Evolutionary conservation across 1,140 invertebrate genomes (phyloP).

Genomic region (Drosophila virilis): DNA sequence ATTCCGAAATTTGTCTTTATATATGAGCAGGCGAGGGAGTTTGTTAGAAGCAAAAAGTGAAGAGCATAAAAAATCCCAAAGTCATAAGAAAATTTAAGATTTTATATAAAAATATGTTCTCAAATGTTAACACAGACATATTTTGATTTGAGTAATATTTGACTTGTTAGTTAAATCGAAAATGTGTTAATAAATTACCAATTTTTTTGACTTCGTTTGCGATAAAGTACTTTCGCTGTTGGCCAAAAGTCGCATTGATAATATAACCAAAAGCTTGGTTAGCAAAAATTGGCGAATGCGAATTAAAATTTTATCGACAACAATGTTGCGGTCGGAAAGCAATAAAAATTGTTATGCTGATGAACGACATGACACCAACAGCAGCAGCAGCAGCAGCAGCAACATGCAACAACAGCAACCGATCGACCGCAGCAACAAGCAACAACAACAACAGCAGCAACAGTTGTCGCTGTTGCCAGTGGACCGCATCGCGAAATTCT

Average conservation of each 20-base stretch:
- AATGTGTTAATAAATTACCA: not conserved
- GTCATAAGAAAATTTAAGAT: too few relatives aligned
- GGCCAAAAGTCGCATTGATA: constrained; percentile 34
- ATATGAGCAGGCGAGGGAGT: too few relatives aligned
- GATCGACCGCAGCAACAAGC: constrained; percentile 67
- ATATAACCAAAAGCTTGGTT: constrained; percentile 19
- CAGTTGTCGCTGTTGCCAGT: constrained; percentile 40
- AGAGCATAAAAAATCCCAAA: too few relatives aligned
- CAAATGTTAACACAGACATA: not conserved
- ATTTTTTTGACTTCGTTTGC: not conserved
- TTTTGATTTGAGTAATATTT: not conserved
- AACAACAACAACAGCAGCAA: not conserved
- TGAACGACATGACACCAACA: constrained; percentile 64
- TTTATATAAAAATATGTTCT: not conserved
- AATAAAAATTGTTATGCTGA: constrained; percentile 73
- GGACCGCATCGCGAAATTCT: constrained; percentile 64
- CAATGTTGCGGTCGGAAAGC: constrained; percentile 68
- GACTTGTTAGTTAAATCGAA: not conserved
- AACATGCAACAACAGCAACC: constrained; percentile 37
- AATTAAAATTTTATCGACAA: constrained; percentile 82
- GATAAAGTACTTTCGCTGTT: not conserved
- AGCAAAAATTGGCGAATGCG: constrained; percentile 56
- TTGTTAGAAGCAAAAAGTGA: not conserved
- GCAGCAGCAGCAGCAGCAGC: constrained; percentile 43
- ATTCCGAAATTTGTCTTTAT: not conserved